These are phyloP conservation scores for Cyanistes caeruleus DNA, from an alignment of 2,113 vertebrate species.

Conservation along the genomic window DNA sequence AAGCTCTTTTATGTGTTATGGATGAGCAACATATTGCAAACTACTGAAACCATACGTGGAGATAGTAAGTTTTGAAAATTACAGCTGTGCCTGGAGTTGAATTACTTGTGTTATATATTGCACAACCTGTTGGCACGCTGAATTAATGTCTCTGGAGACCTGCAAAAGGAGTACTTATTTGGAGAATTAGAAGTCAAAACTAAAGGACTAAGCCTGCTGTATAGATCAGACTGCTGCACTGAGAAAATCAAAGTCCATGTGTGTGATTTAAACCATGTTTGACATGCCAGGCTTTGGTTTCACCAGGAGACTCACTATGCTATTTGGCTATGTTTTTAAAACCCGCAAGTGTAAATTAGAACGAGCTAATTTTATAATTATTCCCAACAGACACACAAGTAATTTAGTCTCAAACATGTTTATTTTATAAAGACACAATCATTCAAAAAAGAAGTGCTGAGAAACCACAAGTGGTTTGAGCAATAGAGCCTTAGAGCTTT, in stretches of 20 bases:
- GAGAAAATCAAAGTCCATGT: constrained; percentile 15
- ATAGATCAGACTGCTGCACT: not conserved
- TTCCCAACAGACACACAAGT: constrained; percentile 47
- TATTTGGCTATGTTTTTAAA: constrained; percentile 52
- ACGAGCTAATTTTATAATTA: constrained; percentile 58
- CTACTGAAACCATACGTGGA: fast-evolving
- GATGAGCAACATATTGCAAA: not conserved
- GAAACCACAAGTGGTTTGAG: constrained; percentile 67
- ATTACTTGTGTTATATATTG: not conserved
- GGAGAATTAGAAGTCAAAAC: constrained; percentile 3
- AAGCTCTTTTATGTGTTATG: not conserved
- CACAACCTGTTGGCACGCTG: not conserved
- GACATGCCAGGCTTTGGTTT: constrained; percentile 54
- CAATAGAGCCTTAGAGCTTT: constrained; percentile 18
- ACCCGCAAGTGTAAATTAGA: constrained; percentile 53
- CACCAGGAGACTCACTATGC: constrained; percentile 22
- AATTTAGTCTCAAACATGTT: constrained; percentile 51
- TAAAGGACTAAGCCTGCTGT: not conserved
- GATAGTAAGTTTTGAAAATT: not conserved
- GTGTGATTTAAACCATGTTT: constrained; percentile 58
- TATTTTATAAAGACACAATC: constrained; percentile 70
- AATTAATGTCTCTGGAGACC: not conserved
- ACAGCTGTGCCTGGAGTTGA: not conserved
- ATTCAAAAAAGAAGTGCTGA: constrained; percentile 50
- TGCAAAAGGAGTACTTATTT: not conserved